phyloP scores from a whole-genome alignment of 2,113 vertebrate genomes.

The Euleptes europaea region DNA sequence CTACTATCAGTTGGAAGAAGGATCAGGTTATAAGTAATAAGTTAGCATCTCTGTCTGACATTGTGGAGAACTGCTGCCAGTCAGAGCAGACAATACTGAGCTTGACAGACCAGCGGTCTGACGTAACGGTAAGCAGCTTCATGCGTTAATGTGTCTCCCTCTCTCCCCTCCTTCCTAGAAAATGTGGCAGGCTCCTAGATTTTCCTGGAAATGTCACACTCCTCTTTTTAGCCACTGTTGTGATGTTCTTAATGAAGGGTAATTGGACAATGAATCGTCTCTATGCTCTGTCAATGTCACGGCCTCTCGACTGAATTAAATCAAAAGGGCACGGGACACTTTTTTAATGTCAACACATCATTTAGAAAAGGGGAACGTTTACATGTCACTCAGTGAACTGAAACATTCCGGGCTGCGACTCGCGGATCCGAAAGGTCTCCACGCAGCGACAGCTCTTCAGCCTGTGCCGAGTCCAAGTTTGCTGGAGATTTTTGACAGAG shows the following conservation, averaged over 20 bases:
- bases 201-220: not conserved
- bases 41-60: too few relatives aligned
- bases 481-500: constrained; percentile 35
- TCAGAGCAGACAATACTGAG: too few relatives aligned
- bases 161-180: not conserved
- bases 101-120: too few relatives aligned
- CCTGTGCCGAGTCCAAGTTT: constrained; percentile 41
- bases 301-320: constrained; percentile 71
- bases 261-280: constrained; percentile 68
- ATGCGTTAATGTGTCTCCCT: not conserved
- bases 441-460: constrained; percentile 52
- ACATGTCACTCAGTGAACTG: constrained; percentile 64
- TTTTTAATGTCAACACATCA: constrained; percentile 69
- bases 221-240: constrained; percentile 61
- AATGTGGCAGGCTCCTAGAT: not conserved
- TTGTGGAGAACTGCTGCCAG: too few relatives aligned
- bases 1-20: too few relatives aligned
- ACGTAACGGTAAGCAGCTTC: too few relatives aligned
- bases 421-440: constrained; percentile 61
- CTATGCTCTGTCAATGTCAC: constrained; percentile 54
- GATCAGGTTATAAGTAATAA: too few relatives aligned
- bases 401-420: constrained; percentile 60
- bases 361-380: constrained; percentile 66
- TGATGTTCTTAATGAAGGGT: constrained; percentile 61
- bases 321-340: constrained; percentile 64